These are phyloP conservation scores for Cerastoderma edule DNA, from an alignment of 2,888 invertebrate species.

Conservation along the genomic window DNA sequence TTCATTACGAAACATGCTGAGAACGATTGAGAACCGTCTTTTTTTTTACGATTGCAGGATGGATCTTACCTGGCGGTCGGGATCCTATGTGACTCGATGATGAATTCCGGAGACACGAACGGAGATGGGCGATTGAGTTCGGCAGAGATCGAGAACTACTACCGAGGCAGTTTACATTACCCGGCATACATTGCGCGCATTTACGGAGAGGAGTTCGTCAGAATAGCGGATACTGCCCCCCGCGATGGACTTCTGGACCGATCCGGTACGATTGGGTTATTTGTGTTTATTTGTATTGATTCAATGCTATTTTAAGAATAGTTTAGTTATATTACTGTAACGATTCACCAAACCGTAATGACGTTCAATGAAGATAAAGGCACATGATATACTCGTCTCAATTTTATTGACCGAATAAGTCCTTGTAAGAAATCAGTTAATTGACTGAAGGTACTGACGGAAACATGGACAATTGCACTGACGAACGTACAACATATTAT, in stretches of 20 bases:
- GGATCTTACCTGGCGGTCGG: slow-evolving; percentile 10
- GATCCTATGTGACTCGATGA: slow-evolving; percentile 17
- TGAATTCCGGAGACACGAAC: slow-evolving; percentile 2
- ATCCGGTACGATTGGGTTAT: slow-evolving; percentile 1
- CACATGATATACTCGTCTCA: too few species aligned
- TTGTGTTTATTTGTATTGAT: neutral
- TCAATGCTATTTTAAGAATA: too few species aligned
- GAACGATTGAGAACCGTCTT: too few species aligned
- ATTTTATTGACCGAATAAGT: too few species aligned
- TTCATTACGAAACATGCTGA: too few species aligned
- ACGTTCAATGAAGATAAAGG: too few species aligned
- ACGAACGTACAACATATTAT: too few species aligned
- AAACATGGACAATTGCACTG: too few species aligned
- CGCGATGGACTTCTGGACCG: slow-evolving; percentile 13
- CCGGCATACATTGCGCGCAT: neutral
- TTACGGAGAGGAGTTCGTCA: slow-evolving; percentile 12
- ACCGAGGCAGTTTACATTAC: neutral
- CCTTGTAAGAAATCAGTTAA: too few species aligned
- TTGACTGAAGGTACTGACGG: too few species aligned
- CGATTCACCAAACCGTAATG: too few species aligned
- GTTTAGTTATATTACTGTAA: too few species aligned
- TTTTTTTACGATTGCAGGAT: slow-evolving; percentile 3
- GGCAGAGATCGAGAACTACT: slow-evolving; percentile 14
- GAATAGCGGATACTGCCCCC: slow-evolving; percentile 14
- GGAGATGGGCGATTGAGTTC: slow-evolving; percentile 16